A percentile compares a stretch with the other conserved stretches of the same genome.
phyloP scores from a whole-genome alignment of 2,797 vertebrate species.

The Podargus strigoides region DNA sequence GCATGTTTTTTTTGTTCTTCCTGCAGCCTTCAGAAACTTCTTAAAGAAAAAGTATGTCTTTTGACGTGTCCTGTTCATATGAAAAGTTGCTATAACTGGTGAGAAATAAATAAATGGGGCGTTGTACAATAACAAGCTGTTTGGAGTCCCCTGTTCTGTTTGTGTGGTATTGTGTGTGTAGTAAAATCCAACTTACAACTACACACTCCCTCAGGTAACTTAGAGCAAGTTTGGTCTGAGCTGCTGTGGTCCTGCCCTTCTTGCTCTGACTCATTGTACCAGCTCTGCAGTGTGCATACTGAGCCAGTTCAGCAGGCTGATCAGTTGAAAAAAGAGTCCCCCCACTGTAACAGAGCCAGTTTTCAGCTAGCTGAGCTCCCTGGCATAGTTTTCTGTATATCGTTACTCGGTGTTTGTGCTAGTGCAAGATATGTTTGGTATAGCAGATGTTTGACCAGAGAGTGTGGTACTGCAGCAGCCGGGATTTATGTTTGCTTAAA shows the following conservation, averaged over 20 bases:
- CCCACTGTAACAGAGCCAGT: background rate
- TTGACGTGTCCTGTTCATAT: background rate
- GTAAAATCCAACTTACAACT: background rate
- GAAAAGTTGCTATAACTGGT: background rate
- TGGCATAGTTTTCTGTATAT: background rate
- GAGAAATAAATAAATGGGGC: background rate
- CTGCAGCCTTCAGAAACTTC: background rate
- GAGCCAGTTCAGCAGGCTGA: background rate
- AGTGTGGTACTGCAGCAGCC: background rate
- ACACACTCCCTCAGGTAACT: background rate
- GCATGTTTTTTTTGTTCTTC: background rate
- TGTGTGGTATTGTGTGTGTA: background rate
- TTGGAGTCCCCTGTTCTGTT: background rate
- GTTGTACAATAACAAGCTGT: background rate
- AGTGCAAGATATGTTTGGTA: background rate
- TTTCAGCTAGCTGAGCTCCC: background rate
- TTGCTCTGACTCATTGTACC: background rate
- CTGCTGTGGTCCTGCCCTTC: background rate
- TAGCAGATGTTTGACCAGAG: background rate
- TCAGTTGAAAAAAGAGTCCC: background rate
- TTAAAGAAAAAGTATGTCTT: background rate
- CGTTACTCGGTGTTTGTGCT: background rate
- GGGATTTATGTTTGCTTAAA: background rate
- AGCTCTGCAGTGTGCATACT: accelerated
- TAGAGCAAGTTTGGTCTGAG: background rate